phyloP scores from a whole-genome alignment of 2,113 vertebrate species.

The Mastomys coucha region DNA sequence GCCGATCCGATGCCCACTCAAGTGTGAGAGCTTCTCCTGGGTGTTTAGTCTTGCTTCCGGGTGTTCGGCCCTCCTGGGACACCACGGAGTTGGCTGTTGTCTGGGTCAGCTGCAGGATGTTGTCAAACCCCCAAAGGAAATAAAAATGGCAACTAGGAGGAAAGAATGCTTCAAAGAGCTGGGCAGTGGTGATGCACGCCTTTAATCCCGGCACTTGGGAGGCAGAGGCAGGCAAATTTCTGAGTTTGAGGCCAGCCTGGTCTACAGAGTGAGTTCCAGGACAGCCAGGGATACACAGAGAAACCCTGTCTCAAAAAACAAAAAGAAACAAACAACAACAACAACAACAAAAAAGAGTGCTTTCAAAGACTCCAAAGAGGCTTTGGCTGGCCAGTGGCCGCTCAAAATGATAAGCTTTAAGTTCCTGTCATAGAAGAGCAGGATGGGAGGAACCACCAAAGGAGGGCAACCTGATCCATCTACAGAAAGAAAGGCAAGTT shows the following conservation, averaged over 20 bases:
- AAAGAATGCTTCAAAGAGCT: background rate
- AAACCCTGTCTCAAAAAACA: too few relatives aligned
- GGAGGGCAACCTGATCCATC: background rate
- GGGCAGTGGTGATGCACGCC: too few relatives aligned
- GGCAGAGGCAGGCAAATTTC: too few relatives aligned
- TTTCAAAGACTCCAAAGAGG: background rate
- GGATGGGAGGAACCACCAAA: background rate
- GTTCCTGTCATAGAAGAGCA: background rate
- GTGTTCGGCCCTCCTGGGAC: background rate
- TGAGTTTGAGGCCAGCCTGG: too few relatives aligned
- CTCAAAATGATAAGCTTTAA: background rate
- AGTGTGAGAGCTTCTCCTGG: background rate
- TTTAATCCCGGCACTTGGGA: too few relatives aligned
- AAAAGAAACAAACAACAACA: too few relatives aligned
- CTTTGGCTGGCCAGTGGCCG: background rate
- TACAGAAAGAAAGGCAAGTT: background rate
- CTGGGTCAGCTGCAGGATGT: background rate
- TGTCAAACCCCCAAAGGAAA: background rate
- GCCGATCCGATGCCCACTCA: background rate
- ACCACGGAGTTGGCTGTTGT: background rate
- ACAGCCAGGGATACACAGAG: too few relatives aligned
- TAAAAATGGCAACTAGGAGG: background rate
- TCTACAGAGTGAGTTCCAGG: too few relatives aligned
- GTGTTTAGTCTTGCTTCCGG: background rate
- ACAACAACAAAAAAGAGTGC: too few relatives aligned